Percentiles rank a stretch among this genome's conserved stretches.
Conservation (phyloP, 2,888 invertebrate species). For the Rutpela maculata region DNA sequence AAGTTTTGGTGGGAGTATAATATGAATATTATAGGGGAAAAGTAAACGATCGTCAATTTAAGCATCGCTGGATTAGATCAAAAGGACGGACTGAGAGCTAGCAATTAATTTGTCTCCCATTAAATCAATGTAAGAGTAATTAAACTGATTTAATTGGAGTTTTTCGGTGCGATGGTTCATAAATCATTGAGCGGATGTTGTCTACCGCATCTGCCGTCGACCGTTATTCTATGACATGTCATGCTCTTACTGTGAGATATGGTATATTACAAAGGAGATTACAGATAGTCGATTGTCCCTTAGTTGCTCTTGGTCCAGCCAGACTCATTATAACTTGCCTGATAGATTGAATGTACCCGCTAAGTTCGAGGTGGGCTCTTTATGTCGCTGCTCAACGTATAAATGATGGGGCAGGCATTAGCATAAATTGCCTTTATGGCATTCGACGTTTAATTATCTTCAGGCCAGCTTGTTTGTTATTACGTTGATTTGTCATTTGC, state of each 20-base stretch:
- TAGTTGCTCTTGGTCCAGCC: conserved; percentile 55
- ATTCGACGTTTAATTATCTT: conserved; percentile 42
- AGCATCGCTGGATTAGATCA: conserved; percentile 47
- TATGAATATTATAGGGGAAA: conserved; percentile 37
- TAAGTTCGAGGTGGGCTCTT: conserved; percentile 44
- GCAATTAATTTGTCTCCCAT: conserved; percentile 62
- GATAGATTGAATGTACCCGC: conserved; percentile 54
- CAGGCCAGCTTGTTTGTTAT: conserved; percentile 22
- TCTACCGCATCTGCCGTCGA: conserved; percentile 55
- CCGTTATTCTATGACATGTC: conserved; percentile 58
- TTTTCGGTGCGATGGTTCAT: conserved; percentile 55
- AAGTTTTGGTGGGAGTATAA: conserved; percentile 26
- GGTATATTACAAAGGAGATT: conserved; percentile 59
- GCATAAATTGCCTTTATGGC: conserved; percentile 54
- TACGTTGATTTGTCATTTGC: background rate
- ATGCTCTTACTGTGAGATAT: conserved; percentile 58
- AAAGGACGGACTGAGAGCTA: conserved; percentile 49
- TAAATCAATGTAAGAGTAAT: conserved; percentile 57
- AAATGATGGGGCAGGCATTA: conserved; percentile 56
- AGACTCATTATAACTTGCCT: conserved; percentile 60
- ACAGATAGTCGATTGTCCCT: conserved; percentile 58
- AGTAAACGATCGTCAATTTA: conserved; percentile 47
- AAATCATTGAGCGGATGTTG: conserved; percentile 58
- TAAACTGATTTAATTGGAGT: conserved; percentile 61
- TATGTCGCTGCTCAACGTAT: conserved; percentile 45